Base-by-base conservation (phyloP, 2,113 vertebrate species). In the Cyanistes caeruleus region DNA sequence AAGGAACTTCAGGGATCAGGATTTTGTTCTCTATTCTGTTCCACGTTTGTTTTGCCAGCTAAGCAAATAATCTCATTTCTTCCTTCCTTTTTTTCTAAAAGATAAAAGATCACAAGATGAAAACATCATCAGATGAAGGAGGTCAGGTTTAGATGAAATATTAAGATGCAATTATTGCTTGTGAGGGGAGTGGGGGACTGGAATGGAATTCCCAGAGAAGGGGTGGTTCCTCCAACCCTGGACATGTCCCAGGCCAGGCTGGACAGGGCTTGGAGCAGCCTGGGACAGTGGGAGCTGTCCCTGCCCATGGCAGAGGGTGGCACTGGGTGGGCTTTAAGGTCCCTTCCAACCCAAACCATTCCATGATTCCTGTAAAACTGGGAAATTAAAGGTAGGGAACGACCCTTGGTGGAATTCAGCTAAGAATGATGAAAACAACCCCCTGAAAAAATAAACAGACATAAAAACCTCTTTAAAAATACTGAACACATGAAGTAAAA, bases 31-130 rank as follows among this genome's bases (percentile, higher is more conserved):
- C 60, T 56, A 11, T 69, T 78, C 46, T 78, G 7, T 43, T 70
- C 55, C 22, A 18, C 2, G 1, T 84, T 78, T 70, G 16, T 64
- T 86, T 25, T 14, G 2, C 63, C 33, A 84, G 55, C 56, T 78
- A 84, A 81, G 74, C 77, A 85, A 87, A 58, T 77, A 4, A 43
- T 80, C 65, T 75, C 7, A 25, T 72, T 70, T 75, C 73, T 91
- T 94, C 52, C 52, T 84, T 96, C 79, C 70, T 15, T 70, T 41
- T 67, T 53, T 63, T 58, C 51, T 73, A 51, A 73, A 85, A 88
- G 51, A 19, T 30, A 9, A 11, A 84, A 73, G 19, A 41, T n/a
- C 51, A 39, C 9, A 59, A 69, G 67, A 56, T 37, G 8, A 62
- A 62, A 81, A 17, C 2, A 6, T 28, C 23, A 12, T 3, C 33